Evolutionary conservation across 1,140 invertebrate genomes (phyloP).

Genomic region (Eciton burchellii): DNA sequence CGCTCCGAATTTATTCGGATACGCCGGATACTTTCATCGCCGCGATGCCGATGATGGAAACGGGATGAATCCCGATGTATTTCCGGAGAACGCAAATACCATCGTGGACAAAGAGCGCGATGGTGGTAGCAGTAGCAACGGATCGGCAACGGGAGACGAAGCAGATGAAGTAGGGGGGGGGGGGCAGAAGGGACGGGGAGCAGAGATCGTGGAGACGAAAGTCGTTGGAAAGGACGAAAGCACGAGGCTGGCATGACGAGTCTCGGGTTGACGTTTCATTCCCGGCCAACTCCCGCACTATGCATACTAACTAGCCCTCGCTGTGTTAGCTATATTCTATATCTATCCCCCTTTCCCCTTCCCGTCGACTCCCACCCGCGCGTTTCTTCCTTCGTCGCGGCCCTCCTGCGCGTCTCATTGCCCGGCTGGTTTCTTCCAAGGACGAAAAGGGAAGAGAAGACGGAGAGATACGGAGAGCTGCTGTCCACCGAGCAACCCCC

Average conservation of each 20-base stretch:
- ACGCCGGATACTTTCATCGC: neutral
- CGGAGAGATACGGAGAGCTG: slow-evolving; percentile 36
- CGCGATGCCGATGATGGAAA: slow-evolving; percentile 19
- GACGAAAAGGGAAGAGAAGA: slow-evolving; percentile 71
- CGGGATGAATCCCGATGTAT: slow-evolving; percentile 47
- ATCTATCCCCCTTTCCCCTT: slow-evolving; percentile 58
- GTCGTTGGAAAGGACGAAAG: slow-evolving; percentile 79
- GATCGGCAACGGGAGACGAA: slow-evolving; percentile 24
- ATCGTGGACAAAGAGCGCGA: slow-evolving; percentile 41
- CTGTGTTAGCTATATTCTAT: slow-evolving; percentile 79
- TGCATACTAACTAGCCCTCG: slow-evolving; percentile 85
- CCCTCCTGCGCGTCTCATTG: slow-evolving; percentile 25
- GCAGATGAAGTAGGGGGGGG: slow-evolving; percentile 3
- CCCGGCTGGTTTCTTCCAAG: slow-evolving; percentile 65
- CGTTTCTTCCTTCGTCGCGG: slow-evolving; percentile 12
- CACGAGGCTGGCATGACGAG: slow-evolving; percentile 84
- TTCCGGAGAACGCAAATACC: slow-evolving; percentile 54
- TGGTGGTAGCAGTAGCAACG: slow-evolving; percentile 31
- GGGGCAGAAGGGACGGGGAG: slow-evolving; percentile 39
- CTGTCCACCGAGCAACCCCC: slow-evolving; percentile 57
- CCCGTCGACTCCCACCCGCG: neutral
- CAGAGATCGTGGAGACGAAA: slow-evolving; percentile 71
- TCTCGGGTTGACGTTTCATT: slow-evolving; percentile 85
- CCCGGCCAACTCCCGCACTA: slow-evolving; percentile 85
- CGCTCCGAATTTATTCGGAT: slow-evolving; percentile 13